These are phyloP conservation scores for Cichlasoma orientale DNA, from an alignment of 2,797 vertebrate species.

Conservation along the genomic window DNA sequence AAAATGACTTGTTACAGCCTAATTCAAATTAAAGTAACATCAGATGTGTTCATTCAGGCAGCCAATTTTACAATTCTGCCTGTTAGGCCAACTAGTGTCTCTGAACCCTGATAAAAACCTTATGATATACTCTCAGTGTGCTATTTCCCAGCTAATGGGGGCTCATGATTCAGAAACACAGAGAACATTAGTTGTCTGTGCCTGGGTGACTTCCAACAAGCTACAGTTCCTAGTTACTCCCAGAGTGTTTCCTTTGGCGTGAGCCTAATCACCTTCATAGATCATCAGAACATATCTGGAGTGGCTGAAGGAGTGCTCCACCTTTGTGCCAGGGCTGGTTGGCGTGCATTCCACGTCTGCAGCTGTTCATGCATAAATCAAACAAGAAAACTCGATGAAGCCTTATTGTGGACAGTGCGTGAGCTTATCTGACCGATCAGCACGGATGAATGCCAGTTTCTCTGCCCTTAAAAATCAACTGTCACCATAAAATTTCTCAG, in stretches of 20 bases:
- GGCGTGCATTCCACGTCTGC: slow-evolving; percentile 54
- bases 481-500: neutral
- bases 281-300: slow-evolving; percentile 45
- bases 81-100: neutral
- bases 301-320: slow-evolving; percentile 42
- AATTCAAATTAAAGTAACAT: neutral
- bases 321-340: slow-evolving; percentile 58
- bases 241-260: slow-evolving; percentile 31
- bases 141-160: neutral
- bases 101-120: slow-evolving; percentile 25
- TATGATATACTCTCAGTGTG: slow-evolving; percentile 8
- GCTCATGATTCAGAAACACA: slow-evolving; percentile 7
- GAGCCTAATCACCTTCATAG: slow-evolving; percentile 55
- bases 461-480: slow-evolving; percentile 7
- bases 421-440: slow-evolving; percentile 47
- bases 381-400: slow-evolving; percentile 65
- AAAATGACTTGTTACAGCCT: neutral
- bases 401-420: slow-evolving; percentile 45
- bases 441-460: slow-evolving; percentile 16
- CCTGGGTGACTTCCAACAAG: slow-evolving; percentile 13
- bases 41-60: neutral
- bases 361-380: slow-evolving; percentile 80
- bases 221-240: slow-evolving; percentile 1
- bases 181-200: slow-evolving; percentile 21
- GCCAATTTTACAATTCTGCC: neutral